Percentiles rank a stretch among this genome's conserved stretches.
phyloP scores from a whole-genome alignment of 2,797 vertebrate genomes.

The Cercopithecus petaurista region DNA sequence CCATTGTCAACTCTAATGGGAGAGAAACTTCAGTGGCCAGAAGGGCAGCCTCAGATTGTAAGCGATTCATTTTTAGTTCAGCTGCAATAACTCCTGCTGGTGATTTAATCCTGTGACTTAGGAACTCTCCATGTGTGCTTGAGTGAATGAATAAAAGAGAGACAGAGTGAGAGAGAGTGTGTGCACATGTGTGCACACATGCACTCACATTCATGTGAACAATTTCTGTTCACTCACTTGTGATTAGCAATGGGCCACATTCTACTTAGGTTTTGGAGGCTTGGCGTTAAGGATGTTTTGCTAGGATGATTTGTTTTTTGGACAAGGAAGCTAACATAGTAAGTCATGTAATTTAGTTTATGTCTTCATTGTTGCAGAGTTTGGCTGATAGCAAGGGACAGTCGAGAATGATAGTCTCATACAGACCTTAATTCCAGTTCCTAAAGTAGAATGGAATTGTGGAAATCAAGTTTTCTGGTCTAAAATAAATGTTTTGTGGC shows the following conservation, averaged over 20 bases:
- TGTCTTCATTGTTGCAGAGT: not conserved
- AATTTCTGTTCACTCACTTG: not conserved
- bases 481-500: not conserved
- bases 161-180: not conserved
- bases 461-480: slow-evolving; percentile 13
- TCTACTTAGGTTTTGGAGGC: not conserved
- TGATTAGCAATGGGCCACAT: not conserved
- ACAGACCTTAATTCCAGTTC: not conserved
- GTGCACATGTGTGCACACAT: not conserved
- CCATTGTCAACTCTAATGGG: slow-evolving; percentile 46
- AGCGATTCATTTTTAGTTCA: slow-evolving; percentile 63
- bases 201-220: not conserved
- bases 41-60: slow-evolving; percentile 10
- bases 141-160: not conserved
- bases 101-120: slow-evolving; percentile 36
- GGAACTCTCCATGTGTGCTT: not conserved
- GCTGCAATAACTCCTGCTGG: slow-evolving; percentile 49
- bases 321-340: not conserved
- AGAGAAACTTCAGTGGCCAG: not conserved
- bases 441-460: not conserved
- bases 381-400: not conserved
- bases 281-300: not conserved
- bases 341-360: not conserved
- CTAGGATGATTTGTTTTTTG: not conserved
- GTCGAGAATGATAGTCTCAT: not conserved